These are phyloP conservation scores for Stenodema calcarata DNA, from an alignment of 2,888 invertebrate genomes.

Conservation along the genomic window DNA sequence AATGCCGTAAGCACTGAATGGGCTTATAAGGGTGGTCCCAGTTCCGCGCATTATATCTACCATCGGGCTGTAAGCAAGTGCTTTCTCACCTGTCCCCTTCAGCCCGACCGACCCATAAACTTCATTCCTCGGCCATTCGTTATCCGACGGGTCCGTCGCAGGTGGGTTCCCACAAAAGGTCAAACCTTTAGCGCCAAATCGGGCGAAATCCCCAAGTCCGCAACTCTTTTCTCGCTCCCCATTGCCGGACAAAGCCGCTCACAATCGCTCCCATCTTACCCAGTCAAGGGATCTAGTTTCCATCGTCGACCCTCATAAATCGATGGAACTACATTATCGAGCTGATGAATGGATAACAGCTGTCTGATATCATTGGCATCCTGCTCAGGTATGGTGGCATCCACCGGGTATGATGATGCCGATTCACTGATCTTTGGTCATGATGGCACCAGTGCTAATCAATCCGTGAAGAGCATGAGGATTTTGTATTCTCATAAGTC, in stretches of 20 bases:
- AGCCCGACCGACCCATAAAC: conserved; percentile 30
- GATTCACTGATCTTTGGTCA: too few species aligned
- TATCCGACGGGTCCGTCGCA: not conserved
- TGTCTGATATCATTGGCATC: too few species aligned
- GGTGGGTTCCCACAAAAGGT: conserved; percentile 30
- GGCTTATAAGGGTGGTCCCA: not conserved
- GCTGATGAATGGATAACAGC: too few species aligned
- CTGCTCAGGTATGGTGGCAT: too few species aligned
- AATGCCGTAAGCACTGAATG: not conserved
- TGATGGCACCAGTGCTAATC: too few species aligned
- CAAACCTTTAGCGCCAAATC: conserved; percentile 20
- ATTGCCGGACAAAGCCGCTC: not conserved
- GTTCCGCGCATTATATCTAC: not conserved
- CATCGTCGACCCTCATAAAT: not conserved
- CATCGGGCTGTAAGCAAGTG: conserved; percentile 24
- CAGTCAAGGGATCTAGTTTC: not conserved
- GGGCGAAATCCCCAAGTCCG: conserved; percentile 11
- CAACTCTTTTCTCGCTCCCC: not conserved
- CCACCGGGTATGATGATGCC: too few species aligned
- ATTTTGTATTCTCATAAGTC: too few species aligned
- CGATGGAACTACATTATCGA: not conserved
- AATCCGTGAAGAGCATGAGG: too few species aligned
- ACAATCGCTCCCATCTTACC: not conserved
- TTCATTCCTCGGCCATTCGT: conserved; percentile 25
- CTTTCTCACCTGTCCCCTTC: conserved; percentile 33